Evolutionary conservation across 1,140 invertebrate species (phyloP).

Genomic region (Notospermus geniculatus): DNA sequence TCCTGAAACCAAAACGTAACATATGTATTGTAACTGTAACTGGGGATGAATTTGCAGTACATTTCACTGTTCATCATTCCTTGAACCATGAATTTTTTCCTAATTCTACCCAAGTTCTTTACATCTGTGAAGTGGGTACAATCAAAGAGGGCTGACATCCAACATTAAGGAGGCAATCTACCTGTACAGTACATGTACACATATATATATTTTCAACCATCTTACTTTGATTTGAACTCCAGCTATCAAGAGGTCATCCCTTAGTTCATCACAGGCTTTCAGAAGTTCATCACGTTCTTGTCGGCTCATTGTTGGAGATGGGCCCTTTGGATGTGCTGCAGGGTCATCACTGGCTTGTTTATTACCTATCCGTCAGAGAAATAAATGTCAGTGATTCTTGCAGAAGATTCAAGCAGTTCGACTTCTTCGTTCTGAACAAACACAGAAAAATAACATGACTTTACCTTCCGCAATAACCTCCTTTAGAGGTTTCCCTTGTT

Average conservation of each 20-base stretch:
- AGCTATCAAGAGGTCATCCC: slow-evolving; percentile 64
- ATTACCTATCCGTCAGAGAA: too few species aligned
- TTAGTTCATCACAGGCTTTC: slow-evolving; percentile 68
- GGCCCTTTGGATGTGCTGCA: slow-evolving; percentile 15
- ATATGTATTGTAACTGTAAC: neutral
- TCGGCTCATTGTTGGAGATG: slow-evolving; percentile 33
- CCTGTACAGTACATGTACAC: neutral
- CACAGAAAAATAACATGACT: neutral
- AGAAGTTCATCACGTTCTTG: slow-evolving; percentile 61
- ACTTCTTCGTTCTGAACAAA: neutral
- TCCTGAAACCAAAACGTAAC: neutral
- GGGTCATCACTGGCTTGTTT: slow-evolving; percentile 12
- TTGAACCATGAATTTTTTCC: neutral
- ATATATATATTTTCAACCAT: slow-evolving; percentile 1
- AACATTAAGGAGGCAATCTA: too few species aligned
- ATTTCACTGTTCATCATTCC: neutral
- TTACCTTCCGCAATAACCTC: neutral
- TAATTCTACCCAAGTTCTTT: neutral
- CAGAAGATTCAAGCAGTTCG: slow-evolving; percentile 11
- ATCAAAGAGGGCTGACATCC: too few species aligned
- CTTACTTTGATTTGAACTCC: slow-evolving; percentile 59
- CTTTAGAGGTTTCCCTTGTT: slow-evolving; percentile 13
- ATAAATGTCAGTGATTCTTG: neutral
- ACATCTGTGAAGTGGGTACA: too few species aligned
- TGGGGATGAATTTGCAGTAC: neutral